These are phyloP conservation scores for Hylaeus anthracinus DNA, from an alignment of 1,140 invertebrate genomes.

Conservation along the genomic window DNA sequence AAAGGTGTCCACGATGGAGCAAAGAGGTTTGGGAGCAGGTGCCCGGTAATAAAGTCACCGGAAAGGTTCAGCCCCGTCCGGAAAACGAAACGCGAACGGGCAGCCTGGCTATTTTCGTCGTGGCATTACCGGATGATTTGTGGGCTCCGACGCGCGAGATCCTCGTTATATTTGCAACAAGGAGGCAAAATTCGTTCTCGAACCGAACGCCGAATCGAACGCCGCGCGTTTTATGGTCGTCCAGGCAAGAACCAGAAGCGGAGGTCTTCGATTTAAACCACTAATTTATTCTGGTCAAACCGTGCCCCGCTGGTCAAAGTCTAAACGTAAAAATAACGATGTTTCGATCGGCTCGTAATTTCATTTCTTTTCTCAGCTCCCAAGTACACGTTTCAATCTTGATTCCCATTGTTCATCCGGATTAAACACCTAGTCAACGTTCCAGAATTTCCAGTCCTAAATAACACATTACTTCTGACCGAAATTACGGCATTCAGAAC, in stretches of 20 bases:
- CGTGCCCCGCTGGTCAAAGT: too few relatives aligned
- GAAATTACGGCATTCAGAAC: too few relatives aligned
- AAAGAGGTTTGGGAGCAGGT: constrained; percentile 63
- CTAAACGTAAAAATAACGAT: too few relatives aligned
- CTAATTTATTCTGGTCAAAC: too few relatives aligned
- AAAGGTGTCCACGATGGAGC: constrained; percentile 49
- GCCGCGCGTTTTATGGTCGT: constrained; percentile 72
- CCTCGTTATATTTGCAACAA: constrained; percentile 30
- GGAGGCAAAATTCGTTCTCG: not conserved
- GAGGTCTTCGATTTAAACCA: not conserved
- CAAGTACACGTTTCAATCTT: too few relatives aligned
- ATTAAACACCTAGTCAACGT: too few relatives aligned
- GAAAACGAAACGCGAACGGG: constrained; percentile 52
- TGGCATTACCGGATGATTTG: constrained; percentile 55
- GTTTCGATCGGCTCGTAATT: too few relatives aligned
- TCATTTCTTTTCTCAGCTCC: too few relatives aligned
- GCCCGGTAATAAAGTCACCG: constrained; percentile 67
- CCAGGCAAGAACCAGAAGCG: constrained; percentile 47
- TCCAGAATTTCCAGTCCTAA: too few relatives aligned
- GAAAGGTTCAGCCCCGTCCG: constrained; percentile 37
- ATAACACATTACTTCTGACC: too few relatives aligned
- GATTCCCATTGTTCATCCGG: too few relatives aligned
- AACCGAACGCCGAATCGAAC: constrained; percentile 31
- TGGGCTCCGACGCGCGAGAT: constrained; percentile 6
- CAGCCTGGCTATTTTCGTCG: constrained; percentile 44